phyloP scores from a whole-genome alignment of 1,140 invertebrate genomes.

The Panonychus citri region DNA sequence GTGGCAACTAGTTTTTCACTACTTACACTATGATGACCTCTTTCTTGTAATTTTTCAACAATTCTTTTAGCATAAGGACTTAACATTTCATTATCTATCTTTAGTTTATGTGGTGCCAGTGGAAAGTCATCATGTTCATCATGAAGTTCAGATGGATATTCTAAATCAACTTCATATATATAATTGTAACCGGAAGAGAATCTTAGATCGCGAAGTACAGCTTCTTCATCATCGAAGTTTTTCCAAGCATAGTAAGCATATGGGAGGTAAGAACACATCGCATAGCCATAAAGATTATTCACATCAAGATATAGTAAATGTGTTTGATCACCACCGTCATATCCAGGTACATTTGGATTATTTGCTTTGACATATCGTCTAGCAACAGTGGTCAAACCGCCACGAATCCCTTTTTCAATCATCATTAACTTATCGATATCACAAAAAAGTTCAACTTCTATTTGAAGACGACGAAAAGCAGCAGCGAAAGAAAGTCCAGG shows the following conservation, averaged over 20 bases:
- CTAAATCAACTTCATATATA: constrained; percentile 16
- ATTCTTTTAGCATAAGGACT: no score
- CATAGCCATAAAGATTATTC: constrained; percentile 10
- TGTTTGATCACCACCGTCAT: no score
- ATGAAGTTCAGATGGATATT: constrained; percentile 7
- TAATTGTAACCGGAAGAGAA: constrained; percentile 4
- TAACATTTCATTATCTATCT: no score
- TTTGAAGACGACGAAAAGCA: constrained; percentile 14
- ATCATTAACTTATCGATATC: constrained; percentile 13
- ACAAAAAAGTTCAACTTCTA: neutral
- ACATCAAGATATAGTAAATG: no score
- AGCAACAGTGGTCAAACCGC: neutral
- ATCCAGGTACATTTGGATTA: constrained; percentile 13
- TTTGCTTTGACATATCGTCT: neutral
- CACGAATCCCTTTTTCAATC: constrained; percentile 16
- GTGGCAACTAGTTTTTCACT: constrained; percentile 3
- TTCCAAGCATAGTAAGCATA: no score
- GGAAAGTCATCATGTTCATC: constrained; percentile 21
- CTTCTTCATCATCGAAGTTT: no score
- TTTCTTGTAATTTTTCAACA: no score
- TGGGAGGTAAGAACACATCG: no score
- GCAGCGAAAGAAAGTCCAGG: constrained; percentile 13
- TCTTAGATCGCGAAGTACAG: no score
- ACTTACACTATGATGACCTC: constrained; percentile 10
- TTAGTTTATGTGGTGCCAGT: no score